These are phyloP conservation scores for Andrena bicolor DNA, from an alignment of 2,888 invertebrate species.

Conservation along the genomic window DNA sequence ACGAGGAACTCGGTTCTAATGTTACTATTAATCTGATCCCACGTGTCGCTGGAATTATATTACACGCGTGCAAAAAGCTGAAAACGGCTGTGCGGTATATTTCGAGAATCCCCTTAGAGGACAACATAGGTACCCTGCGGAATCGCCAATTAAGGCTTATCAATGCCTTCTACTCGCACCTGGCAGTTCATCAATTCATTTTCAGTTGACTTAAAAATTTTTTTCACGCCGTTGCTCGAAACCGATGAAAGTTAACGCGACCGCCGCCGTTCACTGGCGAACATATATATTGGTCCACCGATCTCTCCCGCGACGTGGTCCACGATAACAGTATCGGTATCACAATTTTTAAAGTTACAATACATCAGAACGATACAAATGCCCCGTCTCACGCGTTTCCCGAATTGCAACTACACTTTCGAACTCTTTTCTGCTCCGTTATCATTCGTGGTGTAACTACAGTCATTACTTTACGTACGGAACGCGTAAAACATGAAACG, in stretches of 20 bases:
- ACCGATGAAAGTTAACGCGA: neutral
- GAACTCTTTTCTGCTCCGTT: no score
- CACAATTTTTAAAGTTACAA: neutral
- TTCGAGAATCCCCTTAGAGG: constrained; percentile 16
- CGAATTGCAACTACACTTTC: neutral
- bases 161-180: neutral
- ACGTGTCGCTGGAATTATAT: constrained; percentile 68
- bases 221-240: neutral
- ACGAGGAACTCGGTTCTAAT: constrained; percentile 62
- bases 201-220: neutral
- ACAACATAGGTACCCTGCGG: constrained; percentile 7
- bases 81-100: constrained; percentile 32
- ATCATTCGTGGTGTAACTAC: neutral
- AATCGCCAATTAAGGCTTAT: neutral
- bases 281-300: neutral
- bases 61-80: constrained; percentile 50
- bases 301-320: no score
- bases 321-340: neutral
- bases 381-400: neutral
- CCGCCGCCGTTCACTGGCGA: neutral
- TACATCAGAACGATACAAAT: neutral
- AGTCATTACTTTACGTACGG: no score
- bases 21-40: constrained; percentile 66
- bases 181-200: neutral
- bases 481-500: neutral